Base-by-base conservation (phyloP, 2,888 invertebrate species). In the Helicoverpa assulta region DNA sequence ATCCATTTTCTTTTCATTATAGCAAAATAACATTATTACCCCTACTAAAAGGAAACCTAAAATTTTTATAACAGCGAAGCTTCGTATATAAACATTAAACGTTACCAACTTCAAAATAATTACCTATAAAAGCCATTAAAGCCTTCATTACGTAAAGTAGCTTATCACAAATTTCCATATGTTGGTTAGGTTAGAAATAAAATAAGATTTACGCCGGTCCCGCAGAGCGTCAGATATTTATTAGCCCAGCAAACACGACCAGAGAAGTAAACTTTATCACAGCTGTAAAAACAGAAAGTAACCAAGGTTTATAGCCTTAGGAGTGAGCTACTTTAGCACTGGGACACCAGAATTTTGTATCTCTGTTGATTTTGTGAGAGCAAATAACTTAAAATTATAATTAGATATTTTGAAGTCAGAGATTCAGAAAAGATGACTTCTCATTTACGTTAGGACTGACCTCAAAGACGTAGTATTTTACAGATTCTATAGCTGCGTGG, bases 141-240 rank as follows among this genome's bases (percentile, higher is more conserved):
- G 55, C 55, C 60, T 76, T 75, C 60, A 78, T 82, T 78, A 76
- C 43, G 55, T 70, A 66, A 75, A 82, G 73, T 71, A 80, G 71
- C 82, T 81, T 82, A 78, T 73, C 82, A 71, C 64, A 78, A 71
- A 62, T 78, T 78, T 80, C 67, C 81, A 78, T 82, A 78, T 71
- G 82, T 78, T 80, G 68, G 63, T 63, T 52, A 50, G 66, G 78
- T 73, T 70, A 75, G 67, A 74, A 80, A 72, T 83, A 78, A 84
- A 85, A 84, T 73, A 64, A 84, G 82, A 82, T 84, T 85, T 82
- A 85, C 70, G 68, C 8, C 60, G 63, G 58, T 78, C 81, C 67
- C 68, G 43, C 64, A 71, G 67, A 67, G 65, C 58, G 59, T 80
- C 79, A 76, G 81, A 86, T 86, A 87, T 88, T 85, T 88, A 88